Conservation (phyloP, 1,140 invertebrate genomes). For the Ostrea denselamellosa region DNA sequence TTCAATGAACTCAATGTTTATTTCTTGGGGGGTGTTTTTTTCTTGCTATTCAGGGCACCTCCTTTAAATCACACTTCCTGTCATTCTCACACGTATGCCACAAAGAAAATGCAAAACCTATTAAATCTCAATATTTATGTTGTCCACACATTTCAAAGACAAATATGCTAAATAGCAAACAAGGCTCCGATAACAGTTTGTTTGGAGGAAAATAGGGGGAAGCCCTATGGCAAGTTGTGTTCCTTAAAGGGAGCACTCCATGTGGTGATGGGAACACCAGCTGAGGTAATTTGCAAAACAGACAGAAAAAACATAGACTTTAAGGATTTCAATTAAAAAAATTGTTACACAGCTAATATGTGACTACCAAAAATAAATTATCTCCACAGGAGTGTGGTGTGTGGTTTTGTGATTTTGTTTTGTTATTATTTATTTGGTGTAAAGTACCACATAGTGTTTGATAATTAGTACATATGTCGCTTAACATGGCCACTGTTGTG, state of each 20-base stretch:
- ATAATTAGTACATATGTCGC: not conserved
- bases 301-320: conserved; percentile 2
- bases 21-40: not conserved
- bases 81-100: not conserved
- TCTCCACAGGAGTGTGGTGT: not conserved
- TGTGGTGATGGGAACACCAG: not conserved
- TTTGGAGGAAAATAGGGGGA: not conserved
- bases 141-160: conserved; percentile 12
- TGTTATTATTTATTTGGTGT: not conserved
- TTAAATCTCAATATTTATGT: conserved; percentile 31
- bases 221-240: not conserved
- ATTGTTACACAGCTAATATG: conserved; percentile 1
- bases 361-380: not conserved
- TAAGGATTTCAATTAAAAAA: conserved; percentile 26
- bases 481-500: not conserved
- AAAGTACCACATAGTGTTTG: not conserved
- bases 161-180: conserved; percentile 5
- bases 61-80: conserved; percentile 32
- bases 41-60: not conserved
- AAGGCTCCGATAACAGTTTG: not conserved
- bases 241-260: not conserved
- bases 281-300: not conserved
- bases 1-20: not conserved
- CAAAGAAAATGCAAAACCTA: conserved; percentile 32
- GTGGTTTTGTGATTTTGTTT: not conserved